phyloP scores from a whole-genome alignment of 2,113 vertebrate genomes.

The Carollia perspicillata region DNA sequence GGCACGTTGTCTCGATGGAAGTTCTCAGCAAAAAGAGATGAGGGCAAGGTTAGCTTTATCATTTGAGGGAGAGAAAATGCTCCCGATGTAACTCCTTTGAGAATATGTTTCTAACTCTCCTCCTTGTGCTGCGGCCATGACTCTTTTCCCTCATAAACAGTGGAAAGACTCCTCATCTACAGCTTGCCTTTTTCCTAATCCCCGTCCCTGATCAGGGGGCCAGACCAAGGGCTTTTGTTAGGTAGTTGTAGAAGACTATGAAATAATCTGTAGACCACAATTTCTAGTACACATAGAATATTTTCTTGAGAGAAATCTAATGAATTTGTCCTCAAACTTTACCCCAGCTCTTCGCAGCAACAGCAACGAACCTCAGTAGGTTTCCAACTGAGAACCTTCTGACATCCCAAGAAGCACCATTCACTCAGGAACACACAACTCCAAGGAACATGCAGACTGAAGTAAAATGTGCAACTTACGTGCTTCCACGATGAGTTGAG shows the following conservation, averaged over 20 bases:
- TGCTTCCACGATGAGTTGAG: constrained; percentile 21
- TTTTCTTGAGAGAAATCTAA: constrained; percentile 43
- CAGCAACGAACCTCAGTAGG: not conserved
- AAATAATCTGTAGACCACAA: not conserved
- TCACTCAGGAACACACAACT: not conserved
- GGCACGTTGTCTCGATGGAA: not conserved
- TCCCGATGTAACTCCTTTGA: not conserved
- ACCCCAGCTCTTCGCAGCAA: not conserved
- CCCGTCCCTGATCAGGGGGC: not conserved
- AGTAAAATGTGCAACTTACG: constrained; percentile 36
- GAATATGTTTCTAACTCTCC: not conserved
- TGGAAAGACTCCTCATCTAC: not conserved
- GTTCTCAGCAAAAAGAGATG: not conserved
- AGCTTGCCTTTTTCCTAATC: not conserved
- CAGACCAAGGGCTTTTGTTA: not conserved
- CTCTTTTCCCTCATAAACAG: not conserved
- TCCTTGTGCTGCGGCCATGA: not conserved
- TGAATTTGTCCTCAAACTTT: not conserved
- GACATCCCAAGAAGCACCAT: not conserved
- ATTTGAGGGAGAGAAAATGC: not conserved
- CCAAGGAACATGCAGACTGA: not conserved
- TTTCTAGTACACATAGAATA: not conserved
- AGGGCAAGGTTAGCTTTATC: not conserved
- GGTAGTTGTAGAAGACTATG: not conserved
- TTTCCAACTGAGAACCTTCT: not conserved